Percentiles rank a stretch among this genome's conserved stretches.
These are phyloP conservation scores for Darevskia mixta DNA, from an alignment of 2,797 vertebrate genomes.

Conservation along the genomic window DNA sequence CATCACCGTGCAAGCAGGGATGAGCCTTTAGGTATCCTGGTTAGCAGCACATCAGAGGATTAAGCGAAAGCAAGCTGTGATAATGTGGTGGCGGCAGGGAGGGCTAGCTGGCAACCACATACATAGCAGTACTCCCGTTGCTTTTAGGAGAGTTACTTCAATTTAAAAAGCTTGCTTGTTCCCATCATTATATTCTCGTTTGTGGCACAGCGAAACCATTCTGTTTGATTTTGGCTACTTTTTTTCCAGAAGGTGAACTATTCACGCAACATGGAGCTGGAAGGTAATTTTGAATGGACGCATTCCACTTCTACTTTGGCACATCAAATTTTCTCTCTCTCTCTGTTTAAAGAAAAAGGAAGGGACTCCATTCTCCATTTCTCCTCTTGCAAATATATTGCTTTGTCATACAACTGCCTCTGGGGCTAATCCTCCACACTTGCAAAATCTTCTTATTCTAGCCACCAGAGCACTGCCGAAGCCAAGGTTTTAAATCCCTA, in stretches of 20 bases:
- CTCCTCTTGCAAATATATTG: slow-evolving; percentile 68
- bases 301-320: slow-evolving; percentile 20
- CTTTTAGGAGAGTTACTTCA: not conserved
- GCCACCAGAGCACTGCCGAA: slow-evolving; percentile 75
- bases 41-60: slow-evolving; percentile 62
- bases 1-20: slow-evolving; percentile 58
- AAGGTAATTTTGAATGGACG: slow-evolving; percentile 29
- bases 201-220: slow-evolving; percentile 45
- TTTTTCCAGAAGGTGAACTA: slow-evolving; percentile 38
- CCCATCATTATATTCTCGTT: slow-evolving; percentile 37
- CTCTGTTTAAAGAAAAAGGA: slow-evolving; percentile 26
- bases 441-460: slow-evolving; percentile 82
- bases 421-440: slow-evolving; percentile 79
- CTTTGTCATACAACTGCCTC: slow-evolving; percentile 79
- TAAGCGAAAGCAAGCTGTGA: slow-evolving; percentile 55
- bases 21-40: slow-evolving; percentile 64
- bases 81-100: slow-evolving; percentile 5
- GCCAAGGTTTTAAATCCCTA: slow-evolving; percentile 78
- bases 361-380: slow-evolving; percentile 52
- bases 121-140: not conserved
- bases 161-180: not conserved
- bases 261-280: not conserved
- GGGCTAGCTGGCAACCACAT: not conserved
- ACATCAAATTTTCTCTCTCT: not conserved
- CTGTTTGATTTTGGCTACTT: slow-evolving; percentile 12